Evolutionary conservation across 1,140 invertebrate genomes (phyloP).

Genomic region (Batillaria attramentaria): DNA sequence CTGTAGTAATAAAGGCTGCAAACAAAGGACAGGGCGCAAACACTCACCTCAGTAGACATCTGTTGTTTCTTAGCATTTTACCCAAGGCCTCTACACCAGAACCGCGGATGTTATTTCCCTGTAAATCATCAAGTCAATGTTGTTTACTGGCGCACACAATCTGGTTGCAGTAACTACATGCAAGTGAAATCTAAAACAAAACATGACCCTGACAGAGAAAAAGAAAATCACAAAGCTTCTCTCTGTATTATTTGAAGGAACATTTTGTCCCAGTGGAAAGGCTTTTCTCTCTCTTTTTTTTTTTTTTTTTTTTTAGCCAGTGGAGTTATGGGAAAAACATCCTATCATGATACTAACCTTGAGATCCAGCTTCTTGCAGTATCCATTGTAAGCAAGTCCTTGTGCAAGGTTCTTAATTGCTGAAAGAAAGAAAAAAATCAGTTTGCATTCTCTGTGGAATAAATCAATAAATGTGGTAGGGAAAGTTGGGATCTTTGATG

Average conservation of each 20-base stretch:
- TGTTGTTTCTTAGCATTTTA: constrained; percentile 67
- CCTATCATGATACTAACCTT: constrained; percentile 55
- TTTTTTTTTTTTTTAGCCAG: too few relatives aligned
- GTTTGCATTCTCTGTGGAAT: too few relatives aligned
- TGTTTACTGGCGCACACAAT: constrained; percentile 11
- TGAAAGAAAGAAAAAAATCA: constrained; percentile 45
- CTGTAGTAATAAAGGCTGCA: too few relatives aligned
- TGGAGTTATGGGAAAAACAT: constrained; percentile 14
- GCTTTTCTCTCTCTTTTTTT: too few relatives aligned
- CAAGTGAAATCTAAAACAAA: too few relatives aligned
- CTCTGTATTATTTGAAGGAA: too few relatives aligned
- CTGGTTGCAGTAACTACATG: too few relatives aligned
- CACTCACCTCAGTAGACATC: constrained; percentile 60
- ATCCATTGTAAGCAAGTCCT: constrained; percentile 63
- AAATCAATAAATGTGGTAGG: not conserved
- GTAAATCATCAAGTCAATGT: constrained; percentile 31
- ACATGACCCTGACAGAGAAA: too few relatives aligned
- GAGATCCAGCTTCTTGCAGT: constrained; percentile 63
- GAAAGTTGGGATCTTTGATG: not conserved
- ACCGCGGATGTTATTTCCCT: constrained; percentile 71
- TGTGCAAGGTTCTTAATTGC: constrained; percentile 61
- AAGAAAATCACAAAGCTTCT: too few relatives aligned
- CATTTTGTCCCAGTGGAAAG: too few relatives aligned
- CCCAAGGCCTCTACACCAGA: constrained; percentile 64
- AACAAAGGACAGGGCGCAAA: too few relatives aligned